phyloP scores from a whole-genome alignment of 2,888 invertebrate species.

The Brenthis ino region DNA sequence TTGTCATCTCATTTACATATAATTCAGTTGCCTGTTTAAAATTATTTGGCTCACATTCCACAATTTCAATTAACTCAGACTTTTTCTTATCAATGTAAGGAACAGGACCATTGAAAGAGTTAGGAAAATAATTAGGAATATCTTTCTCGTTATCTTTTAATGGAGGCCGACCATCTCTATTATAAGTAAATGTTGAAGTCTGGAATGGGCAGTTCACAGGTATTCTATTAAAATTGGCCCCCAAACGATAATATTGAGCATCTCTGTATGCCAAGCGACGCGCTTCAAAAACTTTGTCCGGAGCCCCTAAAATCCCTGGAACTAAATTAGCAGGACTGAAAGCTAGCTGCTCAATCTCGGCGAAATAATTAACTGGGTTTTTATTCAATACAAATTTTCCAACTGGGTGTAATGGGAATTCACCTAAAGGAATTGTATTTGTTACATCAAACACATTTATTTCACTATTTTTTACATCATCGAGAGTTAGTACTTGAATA shows the following conservation, averaged over 20 bases:
- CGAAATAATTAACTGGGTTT: slow-evolving; percentile 94
- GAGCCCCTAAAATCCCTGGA: slow-evolving; percentile 94
- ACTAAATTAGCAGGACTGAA: slow-evolving; percentile 93
- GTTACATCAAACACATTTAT: slow-evolving; percentile 96
- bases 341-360: slow-evolving; percentile 95
- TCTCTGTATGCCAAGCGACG: slow-evolving; percentile 93
- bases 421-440: slow-evolving; percentile 89
- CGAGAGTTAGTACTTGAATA: slow-evolving; percentile 91
- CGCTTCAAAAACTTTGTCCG: slow-evolving; percentile 94
- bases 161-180: slow-evolving; percentile 92
- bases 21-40: slow-evolving; percentile 90
- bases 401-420: slow-evolving; percentile 91
- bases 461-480: slow-evolving; percentile 87
- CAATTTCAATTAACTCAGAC: slow-evolving; percentile 76
- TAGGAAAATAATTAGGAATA: slow-evolving; percentile 97
- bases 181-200: slow-evolving; percentile 85
- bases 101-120: slow-evolving; percentile 93
- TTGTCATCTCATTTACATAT: slow-evolving; percentile 88
- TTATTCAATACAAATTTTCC: slow-evolving; percentile 92
- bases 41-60: slow-evolving; percentile 92
- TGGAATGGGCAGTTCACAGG: slow-evolving; percentile 96
- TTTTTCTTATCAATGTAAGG: slow-evolving; percentile 82
- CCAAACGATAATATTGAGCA: slow-evolving; percentile 91
- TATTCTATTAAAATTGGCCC: slow-evolving; percentile 93
- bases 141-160: slow-evolving; percentile 90